Evolutionary conservation across 2,797 vertebrate genomes (phyloP).

Genomic region (Vespertilio murinus): DNA sequence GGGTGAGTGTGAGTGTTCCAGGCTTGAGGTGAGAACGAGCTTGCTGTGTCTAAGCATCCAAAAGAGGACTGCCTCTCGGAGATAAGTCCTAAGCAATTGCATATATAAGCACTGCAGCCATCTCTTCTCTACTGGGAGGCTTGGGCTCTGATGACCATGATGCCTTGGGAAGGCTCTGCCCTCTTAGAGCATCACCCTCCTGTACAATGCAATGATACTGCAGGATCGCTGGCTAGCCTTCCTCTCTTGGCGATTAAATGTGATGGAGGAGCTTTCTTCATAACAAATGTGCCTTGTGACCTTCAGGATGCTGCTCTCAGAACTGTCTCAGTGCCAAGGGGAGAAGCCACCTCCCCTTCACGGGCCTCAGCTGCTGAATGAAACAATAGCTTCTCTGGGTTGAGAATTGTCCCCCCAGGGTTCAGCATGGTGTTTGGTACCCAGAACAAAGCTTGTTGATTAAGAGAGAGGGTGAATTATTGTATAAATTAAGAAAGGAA

Average conservation of each 20-base stretch:
- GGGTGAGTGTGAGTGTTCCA: neutral
- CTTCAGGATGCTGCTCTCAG: neutral
- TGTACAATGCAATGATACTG: rapidly evolving
- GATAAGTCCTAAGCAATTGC: neutral
- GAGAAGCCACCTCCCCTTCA: neutral
- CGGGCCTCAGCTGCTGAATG: neutral
- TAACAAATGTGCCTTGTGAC: neutral
- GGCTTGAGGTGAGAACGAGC: neutral
- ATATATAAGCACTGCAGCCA: rapidly evolving
- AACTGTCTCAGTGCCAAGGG: neutral
- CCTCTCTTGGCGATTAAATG: neutral
- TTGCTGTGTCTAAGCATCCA: neutral
- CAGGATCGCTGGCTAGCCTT: neutral
- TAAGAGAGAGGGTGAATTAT: conserved; percentile 24
- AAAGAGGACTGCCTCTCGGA: neutral
- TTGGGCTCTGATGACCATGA: neutral
- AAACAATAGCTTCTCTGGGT: neutral
- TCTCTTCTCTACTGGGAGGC: neutral
- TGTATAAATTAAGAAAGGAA: neutral
- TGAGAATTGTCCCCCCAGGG: neutral
- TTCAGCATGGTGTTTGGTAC: neutral
- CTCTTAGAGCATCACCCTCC: too few relatives aligned
- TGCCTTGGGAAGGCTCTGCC: neutral
- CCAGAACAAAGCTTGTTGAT: neutral
- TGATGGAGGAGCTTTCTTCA: neutral